These are phyloP conservation scores for Coenonympha arcania DNA, from an alignment of 2,888 invertebrate species.

Conservation along the genomic window DNA sequence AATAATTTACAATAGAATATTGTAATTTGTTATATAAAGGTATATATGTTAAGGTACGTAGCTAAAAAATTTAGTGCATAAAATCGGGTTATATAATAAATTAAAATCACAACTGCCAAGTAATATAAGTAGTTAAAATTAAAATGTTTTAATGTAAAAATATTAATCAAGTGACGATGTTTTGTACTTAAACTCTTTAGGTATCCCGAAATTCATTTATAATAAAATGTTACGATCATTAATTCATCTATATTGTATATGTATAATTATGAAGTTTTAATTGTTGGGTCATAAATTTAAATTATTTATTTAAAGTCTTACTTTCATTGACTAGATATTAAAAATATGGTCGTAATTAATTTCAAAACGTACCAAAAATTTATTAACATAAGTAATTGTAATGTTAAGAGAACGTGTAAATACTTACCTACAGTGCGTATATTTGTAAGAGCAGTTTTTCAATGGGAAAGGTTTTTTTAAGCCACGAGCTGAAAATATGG, in stretches of 20 bases:
- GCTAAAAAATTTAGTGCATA: slow-evolving; percentile 46
- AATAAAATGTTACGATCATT: slow-evolving; percentile 29
- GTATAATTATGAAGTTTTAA: slow-evolving; percentile 14
- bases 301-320: slow-evolving; percentile 19
- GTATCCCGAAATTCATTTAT: slow-evolving; percentile 38
- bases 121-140: slow-evolving; percentile 65
- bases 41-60: slow-evolving; percentile 55
- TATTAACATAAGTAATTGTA: slow-evolving; percentile 33
- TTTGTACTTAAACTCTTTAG: slow-evolving; percentile 60
- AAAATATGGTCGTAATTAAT: slow-evolving; percentile 27
- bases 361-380: slow-evolving; percentile 47
- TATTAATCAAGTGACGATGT: slow-evolving; percentile 50
- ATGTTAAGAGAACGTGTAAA: slow-evolving; percentile 62
- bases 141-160: slow-evolving; percentile 62
- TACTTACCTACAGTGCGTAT: slow-evolving; percentile 61
- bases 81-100: slow-evolving; percentile 53
- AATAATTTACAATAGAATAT: slow-evolving; percentile 50
- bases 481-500: slow-evolving; percentile 35
- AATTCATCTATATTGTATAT: slow-evolving; percentile 9
- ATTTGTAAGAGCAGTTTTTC: slow-evolving; percentile 63
- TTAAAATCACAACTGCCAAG: slow-evolving; percentile 68
- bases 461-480: slow-evolving; percentile 37
- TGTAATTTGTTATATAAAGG: slow-evolving; percentile 58
- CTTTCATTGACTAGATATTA: slow-evolving; percentile 22
- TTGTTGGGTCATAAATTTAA: slow-evolving; percentile 27